Conservation (phyloP, 2,888 invertebrate species). For the Trichopria drosophilae region DNA sequence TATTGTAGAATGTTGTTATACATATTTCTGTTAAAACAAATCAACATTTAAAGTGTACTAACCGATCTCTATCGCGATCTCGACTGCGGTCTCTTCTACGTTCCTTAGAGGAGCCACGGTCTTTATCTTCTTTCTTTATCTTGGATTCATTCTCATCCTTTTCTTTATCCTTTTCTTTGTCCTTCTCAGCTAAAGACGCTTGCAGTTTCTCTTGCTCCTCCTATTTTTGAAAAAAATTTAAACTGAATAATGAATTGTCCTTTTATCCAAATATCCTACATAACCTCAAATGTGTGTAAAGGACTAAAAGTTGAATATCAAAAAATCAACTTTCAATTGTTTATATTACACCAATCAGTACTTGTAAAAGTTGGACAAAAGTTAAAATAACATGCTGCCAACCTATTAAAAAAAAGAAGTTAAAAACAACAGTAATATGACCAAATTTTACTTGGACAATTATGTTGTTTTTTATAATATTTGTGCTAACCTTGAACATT, state of each 20-base stretch:
- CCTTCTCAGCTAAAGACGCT: conserved; percentile 62
- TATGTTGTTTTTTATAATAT: no score
- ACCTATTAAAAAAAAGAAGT: no score
- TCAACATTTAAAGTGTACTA: conserved; percentile 9
- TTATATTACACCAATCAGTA: no score
- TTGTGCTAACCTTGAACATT: no score
- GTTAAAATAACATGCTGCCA: no score
- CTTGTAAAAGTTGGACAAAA: no score
- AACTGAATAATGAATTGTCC: conserved; percentile 18
- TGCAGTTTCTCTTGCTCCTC: conserved; percentile 79
- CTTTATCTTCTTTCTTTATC: conserved; percentile 54
- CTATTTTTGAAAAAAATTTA: conserved; percentile 51
- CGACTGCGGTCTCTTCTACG: conserved; percentile 56
- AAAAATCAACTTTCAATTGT: no score
- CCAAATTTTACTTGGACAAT: no score
- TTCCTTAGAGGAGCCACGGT: conserved; percentile 54
- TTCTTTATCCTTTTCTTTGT: conserved; percentile 60
- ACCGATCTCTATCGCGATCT: conserved; percentile 51
- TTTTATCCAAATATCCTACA: conserved; percentile 1
- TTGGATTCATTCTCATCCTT: conserved; percentile 51
- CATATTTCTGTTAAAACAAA: background rate
- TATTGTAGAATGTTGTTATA: no score
- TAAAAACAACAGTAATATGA: no score
- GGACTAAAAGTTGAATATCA: no score
- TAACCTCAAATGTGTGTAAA: no score